Evolutionary conservation across 2,888 invertebrate species (phyloP).

Genomic region (Nasonovia ribisnigri): DNA sequence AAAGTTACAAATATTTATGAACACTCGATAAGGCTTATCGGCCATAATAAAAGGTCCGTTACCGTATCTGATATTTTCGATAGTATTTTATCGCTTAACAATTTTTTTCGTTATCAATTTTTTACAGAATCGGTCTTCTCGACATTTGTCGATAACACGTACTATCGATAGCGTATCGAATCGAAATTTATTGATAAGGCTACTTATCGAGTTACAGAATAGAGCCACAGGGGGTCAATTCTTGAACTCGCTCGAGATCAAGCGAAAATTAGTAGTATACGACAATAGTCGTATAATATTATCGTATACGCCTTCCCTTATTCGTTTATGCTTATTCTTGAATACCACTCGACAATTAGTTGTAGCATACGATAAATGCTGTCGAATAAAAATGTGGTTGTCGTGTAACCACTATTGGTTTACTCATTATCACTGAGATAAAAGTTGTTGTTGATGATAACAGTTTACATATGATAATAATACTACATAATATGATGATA

Average conservation of each 20-base stretch:
- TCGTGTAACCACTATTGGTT: neutral
- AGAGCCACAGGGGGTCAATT: neutral
- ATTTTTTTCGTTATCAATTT: too few relatives aligned
- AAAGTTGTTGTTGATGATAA: neutral
- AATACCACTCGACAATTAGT: neutral
- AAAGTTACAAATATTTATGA: too few relatives aligned
- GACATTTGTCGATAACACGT: too few relatives aligned
- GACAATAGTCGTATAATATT: conserved; percentile 12
- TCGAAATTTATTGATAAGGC: too few relatives aligned
- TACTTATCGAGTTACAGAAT: too few relatives aligned
- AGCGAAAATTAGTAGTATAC: conserved; percentile 7
- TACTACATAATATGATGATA: too few relatives aligned
- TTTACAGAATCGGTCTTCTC: too few relatives aligned
- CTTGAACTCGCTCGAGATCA: neutral
- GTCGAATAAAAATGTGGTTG: neutral
- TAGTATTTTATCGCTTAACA: too few relatives aligned
- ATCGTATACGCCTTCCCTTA: neutral
- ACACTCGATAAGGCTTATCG: too few relatives aligned
- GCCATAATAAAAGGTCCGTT: too few relatives aligned
- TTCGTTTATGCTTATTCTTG: neutral
- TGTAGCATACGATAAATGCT: neutral
- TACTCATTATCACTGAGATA: neutral
- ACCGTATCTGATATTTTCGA: too few relatives aligned
- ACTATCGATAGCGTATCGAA: too few relatives aligned
- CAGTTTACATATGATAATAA: neutral